Conservation (phyloP, 2,113 vertebrate species). For the Burhinus bistriatus region DNA sequence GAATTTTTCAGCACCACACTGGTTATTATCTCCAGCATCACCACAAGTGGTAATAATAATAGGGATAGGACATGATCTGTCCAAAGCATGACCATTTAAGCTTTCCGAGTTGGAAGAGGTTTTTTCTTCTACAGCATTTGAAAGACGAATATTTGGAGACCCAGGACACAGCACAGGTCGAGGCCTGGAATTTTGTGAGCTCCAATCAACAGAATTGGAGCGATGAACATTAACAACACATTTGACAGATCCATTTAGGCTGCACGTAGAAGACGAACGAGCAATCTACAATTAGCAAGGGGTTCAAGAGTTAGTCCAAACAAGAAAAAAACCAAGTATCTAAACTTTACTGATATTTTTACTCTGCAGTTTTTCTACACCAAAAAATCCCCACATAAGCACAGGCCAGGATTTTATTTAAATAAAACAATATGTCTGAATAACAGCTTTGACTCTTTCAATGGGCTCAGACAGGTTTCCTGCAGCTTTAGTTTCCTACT, state of each 20-base stretch:
- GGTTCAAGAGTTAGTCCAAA: slow-evolving; percentile 54
- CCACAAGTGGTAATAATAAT: slow-evolving; percentile 22
- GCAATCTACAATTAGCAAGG: slow-evolving; percentile 78
- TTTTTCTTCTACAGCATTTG: slow-evolving; percentile 49
- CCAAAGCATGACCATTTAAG: neutral
- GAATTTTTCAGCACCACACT: slow-evolving; percentile 20
- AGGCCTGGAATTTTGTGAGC: slow-evolving; percentile 67
- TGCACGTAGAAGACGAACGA: slow-evolving; percentile 80
- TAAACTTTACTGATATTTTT: neutral
- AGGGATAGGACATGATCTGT: neutral
- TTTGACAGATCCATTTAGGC: slow-evolving; percentile 77
- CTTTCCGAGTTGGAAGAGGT: slow-evolving; percentile 35
- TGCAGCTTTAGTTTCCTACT: neutral
- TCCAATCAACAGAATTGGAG: slow-evolving; percentile 81
- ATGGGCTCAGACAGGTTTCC: neutral
- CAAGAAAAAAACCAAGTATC: neutral
- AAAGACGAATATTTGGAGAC: slow-evolving; percentile 53
- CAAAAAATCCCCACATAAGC: neutral
- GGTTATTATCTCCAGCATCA: slow-evolving; percentile 41
- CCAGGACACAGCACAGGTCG: slow-evolving; percentile 67
- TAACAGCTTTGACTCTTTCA: neutral
- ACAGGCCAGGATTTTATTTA: neutral
- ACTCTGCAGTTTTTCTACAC: neutral
- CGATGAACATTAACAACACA: slow-evolving; percentile 72
- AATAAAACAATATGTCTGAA: neutral